Evolutionary conservation across 2,113 vertebrate genomes (phyloP).

Genomic region (Stigmatopora argus): DNA sequence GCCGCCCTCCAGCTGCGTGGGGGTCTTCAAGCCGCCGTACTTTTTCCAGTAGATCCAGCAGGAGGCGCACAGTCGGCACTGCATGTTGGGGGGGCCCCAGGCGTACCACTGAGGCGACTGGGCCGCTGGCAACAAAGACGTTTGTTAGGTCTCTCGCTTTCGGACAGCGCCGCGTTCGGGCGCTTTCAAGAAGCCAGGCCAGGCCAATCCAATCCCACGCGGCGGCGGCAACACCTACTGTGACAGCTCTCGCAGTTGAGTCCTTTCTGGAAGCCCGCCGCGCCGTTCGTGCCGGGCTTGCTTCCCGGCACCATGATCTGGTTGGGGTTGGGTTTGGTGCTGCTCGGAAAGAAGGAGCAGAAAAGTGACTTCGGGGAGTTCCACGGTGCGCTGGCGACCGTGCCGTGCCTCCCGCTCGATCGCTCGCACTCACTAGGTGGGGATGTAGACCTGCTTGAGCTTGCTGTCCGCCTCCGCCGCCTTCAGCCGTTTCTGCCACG

Average conservation of each 20-base stretch:
- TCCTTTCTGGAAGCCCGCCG: constrained; percentile 85
- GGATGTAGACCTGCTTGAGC: constrained; percentile 91
- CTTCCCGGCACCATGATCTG: constrained; percentile 87
- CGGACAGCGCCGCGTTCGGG: too few species aligned
- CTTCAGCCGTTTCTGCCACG: constrained; percentile 81
- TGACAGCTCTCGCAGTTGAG: constrained; percentile 91
- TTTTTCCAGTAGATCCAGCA: constrained; percentile 98
- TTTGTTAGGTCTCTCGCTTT: too few species aligned
- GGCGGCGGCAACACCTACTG: constrained; percentile 71
- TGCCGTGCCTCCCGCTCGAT: background rate
- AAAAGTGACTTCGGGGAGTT: constrained; percentile 6
- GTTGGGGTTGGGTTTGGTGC: constrained; percentile 91
- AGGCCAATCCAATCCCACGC: background rate
- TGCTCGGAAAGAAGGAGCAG: constrained; percentile 28
- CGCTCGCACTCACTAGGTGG: constrained; percentile 82
- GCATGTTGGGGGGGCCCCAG: constrained; percentile 96
- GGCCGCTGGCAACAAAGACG: constrained; percentile 64
- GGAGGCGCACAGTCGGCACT: constrained; percentile 89
- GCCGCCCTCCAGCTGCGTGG: constrained; percentile 87
- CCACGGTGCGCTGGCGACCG: background rate
- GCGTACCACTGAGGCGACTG: constrained; percentile 93
- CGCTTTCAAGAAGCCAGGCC: background rate
- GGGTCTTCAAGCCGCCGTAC: constrained; percentile 89
- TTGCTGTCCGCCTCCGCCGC: constrained; percentile 92
- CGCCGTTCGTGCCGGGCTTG: constrained; percentile 87